A percentile compares a stretch with the other conserved stretches of the same genome.
These are phyloP conservation scores for Austrofundulus limnaeus DNA, from an alignment of 2,113 vertebrate species.

Conservation along the genomic window DNA sequence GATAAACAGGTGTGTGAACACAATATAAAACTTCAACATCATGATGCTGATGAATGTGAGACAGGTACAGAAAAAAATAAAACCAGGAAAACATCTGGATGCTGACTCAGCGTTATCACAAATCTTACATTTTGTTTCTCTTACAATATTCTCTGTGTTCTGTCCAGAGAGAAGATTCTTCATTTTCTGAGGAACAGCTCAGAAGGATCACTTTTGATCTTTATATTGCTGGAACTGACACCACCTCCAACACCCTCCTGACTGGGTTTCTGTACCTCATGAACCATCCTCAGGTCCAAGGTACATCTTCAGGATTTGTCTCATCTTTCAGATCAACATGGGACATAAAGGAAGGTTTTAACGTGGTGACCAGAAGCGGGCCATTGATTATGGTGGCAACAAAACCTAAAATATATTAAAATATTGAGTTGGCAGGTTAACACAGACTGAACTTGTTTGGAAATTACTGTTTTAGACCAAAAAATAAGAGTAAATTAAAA, in stretches of 20 bases:
- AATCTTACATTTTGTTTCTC: not conserved
- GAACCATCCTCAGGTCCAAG: conserved; percentile 56
- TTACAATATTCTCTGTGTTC: not conserved
- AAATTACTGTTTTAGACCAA: no score
- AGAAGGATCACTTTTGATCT: conserved; percentile 47
- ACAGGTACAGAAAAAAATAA: no score
- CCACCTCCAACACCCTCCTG: conserved; percentile 71
- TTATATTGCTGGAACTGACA: conserved; percentile 73
- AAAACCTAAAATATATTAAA: no score
- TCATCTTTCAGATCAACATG: no score
- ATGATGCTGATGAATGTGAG: not conserved
- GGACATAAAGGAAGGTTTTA: no score
- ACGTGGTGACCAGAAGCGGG: no score
- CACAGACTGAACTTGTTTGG: no score
- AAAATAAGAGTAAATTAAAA: no score
- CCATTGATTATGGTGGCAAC: no score
- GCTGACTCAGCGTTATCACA: no score
- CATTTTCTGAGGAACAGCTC: conserved; percentile 56
- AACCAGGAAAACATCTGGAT: no score
- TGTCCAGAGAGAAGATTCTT: conserved; percentile 44
- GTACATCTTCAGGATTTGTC: conserved; percentile 12
- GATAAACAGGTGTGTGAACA: conserved; percentile 41
- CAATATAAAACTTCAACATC: not conserved
- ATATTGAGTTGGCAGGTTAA: no score
- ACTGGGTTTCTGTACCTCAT: conserved; percentile 60